phyloP scores from a whole-genome alignment of 2,113 vertebrate species.

The Phylloscopus trochilus region DNA sequence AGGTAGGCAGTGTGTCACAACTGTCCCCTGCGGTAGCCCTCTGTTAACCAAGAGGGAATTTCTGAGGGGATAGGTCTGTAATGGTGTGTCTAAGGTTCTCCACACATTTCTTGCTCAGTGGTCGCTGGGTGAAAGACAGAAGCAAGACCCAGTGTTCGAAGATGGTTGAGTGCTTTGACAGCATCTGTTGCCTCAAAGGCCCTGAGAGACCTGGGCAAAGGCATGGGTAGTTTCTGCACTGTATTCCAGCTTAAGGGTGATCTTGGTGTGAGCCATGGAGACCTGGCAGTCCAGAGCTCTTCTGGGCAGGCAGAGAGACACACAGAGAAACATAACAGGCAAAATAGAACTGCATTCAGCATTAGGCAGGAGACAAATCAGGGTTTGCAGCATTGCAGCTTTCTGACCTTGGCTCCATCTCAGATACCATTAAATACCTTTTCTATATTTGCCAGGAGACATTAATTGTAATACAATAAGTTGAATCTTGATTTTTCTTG shows the following conservation, averaged over 20 bases:
- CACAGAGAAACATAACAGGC: not conserved
- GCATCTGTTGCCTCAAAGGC: not conserved
- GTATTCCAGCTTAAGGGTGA: not conserved
- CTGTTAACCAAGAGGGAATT: not conserved
- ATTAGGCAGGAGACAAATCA: not conserved
- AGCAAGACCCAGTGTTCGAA: not conserved
- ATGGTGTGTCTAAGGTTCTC: not conserved
- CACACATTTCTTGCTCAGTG: not conserved
- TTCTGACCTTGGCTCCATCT: not conserved
- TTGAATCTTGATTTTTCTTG: not conserved
- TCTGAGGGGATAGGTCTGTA: not conserved
- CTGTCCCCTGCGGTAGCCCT: fast-evolving
- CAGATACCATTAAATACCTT: not conserved
- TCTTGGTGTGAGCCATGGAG: not conserved
- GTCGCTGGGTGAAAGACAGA: not conserved
- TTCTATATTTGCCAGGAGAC: not conserved
- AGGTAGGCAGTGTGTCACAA: not conserved
- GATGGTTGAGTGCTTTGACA: not conserved
- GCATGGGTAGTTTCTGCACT: not conserved
- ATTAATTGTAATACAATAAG: not conserved
- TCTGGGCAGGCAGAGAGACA: not conserved
- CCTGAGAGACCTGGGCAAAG: not conserved
- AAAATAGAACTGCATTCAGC: not conserved
- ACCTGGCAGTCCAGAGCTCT: not conserved
- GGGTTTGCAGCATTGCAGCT: not conserved